Percentiles rank a stretch among this genome's conserved stretches.
phyloP scores from a whole-genome alignment of 1,140 invertebrate species.

The Mesaphorura yosii region DNA sequence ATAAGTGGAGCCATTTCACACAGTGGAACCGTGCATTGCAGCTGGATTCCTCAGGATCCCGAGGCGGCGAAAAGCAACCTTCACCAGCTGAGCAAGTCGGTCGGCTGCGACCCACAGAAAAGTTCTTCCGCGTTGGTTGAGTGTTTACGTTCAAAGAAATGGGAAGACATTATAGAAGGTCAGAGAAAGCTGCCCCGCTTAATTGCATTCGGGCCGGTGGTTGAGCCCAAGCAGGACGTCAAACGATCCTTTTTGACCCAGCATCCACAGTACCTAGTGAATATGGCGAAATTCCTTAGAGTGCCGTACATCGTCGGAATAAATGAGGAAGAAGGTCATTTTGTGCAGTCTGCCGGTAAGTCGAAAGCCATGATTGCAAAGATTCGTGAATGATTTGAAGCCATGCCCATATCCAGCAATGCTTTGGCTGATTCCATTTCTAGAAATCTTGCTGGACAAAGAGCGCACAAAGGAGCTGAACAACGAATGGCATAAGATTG shows the following conservation, averaged over 20 bases:
- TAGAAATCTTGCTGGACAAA: too few relatives aligned
- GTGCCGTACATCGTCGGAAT: not conserved
- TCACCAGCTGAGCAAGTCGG: constrained; percentile 33
- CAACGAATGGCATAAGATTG: not conserved
- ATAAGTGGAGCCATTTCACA: constrained; percentile 34
- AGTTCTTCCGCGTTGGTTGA: constrained; percentile 16
- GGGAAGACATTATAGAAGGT: not conserved
- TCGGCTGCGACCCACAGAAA: constrained; percentile 50
- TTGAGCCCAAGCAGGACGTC: not conserved
- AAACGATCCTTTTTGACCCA: not conserved
- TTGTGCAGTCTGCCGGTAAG: not conserved
- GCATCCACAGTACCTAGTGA: not conserved
- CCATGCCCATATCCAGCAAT: too few relatives aligned
- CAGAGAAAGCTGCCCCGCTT: not conserved
- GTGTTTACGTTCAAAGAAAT: constrained; percentile 9
- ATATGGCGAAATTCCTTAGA: not conserved
- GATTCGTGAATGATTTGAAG: too few relatives aligned
- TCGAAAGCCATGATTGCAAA: too few relatives aligned
- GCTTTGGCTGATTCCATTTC: too few relatives aligned
- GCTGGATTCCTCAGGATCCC: constrained; percentile 35
- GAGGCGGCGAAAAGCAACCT: constrained; percentile 29
- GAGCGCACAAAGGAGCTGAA: not conserved
- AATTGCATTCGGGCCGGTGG: not conserved
- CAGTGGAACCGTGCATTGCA: constrained; percentile 36
- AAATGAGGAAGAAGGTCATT: not conserved